A percentile compares a stretch with the other conserved stretches of the same genome.
Evolutionary conservation across 2,888 invertebrate species (phyloP).

Genomic region (Macrophya alboannulata): DNA sequence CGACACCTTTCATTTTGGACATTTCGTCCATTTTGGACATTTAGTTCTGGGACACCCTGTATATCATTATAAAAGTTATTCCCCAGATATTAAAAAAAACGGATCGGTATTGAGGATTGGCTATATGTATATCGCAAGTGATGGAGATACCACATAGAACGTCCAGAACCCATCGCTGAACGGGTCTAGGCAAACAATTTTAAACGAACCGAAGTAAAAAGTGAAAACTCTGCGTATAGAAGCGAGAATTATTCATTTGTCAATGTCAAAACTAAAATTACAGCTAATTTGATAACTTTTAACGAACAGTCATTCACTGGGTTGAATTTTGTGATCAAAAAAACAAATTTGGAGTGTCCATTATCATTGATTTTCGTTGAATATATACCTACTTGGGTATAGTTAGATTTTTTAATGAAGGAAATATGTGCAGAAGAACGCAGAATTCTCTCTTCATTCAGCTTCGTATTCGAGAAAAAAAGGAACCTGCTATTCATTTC

Average conservation of each 20-base stretch:
- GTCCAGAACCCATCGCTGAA: not conserved
- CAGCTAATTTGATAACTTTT: constrained; percentile 20
- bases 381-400: too few species aligned
- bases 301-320: not conserved
- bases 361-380: not conserved
- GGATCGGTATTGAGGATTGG: not conserved
- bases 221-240: not conserved
- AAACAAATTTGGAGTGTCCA: not conserved
- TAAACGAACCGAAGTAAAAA: not conserved
- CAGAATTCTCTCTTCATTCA: not conserved
- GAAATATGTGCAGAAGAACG: not conserved
- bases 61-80: too few species aligned
- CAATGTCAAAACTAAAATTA: constrained; percentile 22
- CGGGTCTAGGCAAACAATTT: not conserved
- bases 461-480: not conserved
- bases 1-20: too few species aligned
- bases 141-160: not conserved
- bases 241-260: not conserved
- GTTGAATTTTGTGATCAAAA: not conserved
- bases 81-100: not conserved
- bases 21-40: too few species aligned
- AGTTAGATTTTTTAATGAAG: not conserved
- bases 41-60: too few species aligned
- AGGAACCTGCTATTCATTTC: not conserved
- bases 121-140: not conserved